phyloP scores from a whole-genome alignment of 2,797 vertebrate species.

The Silurus aristotelis region DNA sequence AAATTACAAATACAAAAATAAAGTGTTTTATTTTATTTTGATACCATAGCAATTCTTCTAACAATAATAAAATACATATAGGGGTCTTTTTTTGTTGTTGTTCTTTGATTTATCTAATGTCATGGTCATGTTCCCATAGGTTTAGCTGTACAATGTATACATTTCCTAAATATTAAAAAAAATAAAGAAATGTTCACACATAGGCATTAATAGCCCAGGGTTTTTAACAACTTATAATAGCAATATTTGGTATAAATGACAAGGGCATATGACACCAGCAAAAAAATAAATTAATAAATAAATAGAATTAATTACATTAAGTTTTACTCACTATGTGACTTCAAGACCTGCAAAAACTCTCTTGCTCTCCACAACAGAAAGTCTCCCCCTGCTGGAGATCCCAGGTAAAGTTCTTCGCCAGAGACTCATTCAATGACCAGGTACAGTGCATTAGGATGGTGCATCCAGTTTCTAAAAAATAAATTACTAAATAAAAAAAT shows the following conservation, averaged over 20 bases:
- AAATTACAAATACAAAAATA: no score
- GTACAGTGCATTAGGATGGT: slow-evolving; percentile 76
- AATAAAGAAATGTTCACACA: not conserved
- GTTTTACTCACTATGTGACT: slow-evolving; percentile 71
- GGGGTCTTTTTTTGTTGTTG: no score
- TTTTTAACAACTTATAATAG: not conserved
- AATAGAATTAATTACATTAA: no score
- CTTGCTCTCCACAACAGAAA: slow-evolving; percentile 68
- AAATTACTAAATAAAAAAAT: no score
- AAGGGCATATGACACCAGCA: not conserved
- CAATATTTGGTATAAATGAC: not conserved
- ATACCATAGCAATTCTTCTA: no score
- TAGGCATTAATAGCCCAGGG: not conserved
- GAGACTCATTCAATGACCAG: slow-evolving; percentile 77
- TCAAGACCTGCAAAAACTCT: not conserved
- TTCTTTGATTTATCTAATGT: no score
- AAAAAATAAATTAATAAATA: no score
- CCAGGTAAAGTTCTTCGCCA: slow-evolving; percentile 73
- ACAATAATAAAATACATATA: no score
- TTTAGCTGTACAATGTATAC: no score
- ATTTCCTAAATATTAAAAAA: not conserved
- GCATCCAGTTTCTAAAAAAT: slow-evolving; percentile 66
- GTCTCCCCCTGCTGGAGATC: slow-evolving; percentile 71
- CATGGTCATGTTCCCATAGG: no score
- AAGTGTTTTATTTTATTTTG: no score